Conservation (phyloP, 2,888 invertebrate species). For the Agonopterix subpropinquella region DNA sequence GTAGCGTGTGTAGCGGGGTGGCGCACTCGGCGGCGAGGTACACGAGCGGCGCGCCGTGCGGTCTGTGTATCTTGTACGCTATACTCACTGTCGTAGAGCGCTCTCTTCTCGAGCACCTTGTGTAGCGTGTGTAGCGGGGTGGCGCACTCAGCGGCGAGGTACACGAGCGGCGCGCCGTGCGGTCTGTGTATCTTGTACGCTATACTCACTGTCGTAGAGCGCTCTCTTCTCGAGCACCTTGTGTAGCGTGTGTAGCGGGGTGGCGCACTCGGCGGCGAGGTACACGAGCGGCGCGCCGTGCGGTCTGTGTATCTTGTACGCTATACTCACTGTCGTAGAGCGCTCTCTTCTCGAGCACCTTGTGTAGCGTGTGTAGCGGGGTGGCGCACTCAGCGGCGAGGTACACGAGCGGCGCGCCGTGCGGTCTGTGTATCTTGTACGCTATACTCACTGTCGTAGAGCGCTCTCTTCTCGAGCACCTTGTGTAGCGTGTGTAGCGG, state of each 20-base stretch:
- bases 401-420: no score
- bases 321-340: conserved; percentile 35
- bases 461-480: conserved; percentile 36
- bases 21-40: no score
- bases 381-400: conserved; percentile 78
- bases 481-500: conserved; percentile 77
- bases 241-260: conserved; percentile 77
- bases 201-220: conserved; percentile 30
- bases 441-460: conserved; percentile 42
- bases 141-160: conserved; percentile 77
- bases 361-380: conserved; percentile 76
- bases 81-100: conserved; percentile 32
- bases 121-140: conserved; percentile 78
- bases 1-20: no score
- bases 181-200: conserved; percentile 73
- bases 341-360: conserved; percentile 41
- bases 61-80: conserved; percentile 73
- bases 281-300: no score
- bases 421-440: conserved; percentile 69
- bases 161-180: no score
- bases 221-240: conserved; percentile 44
- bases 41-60: no score
- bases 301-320: conserved; percentile 71
- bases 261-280: conserved; percentile 77
- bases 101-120: conserved; percentile 43